These are phyloP conservation scores for Fragum sueziense DNA, from an alignment of 2,888 invertebrate genomes.

Conservation along the genomic window DNA sequence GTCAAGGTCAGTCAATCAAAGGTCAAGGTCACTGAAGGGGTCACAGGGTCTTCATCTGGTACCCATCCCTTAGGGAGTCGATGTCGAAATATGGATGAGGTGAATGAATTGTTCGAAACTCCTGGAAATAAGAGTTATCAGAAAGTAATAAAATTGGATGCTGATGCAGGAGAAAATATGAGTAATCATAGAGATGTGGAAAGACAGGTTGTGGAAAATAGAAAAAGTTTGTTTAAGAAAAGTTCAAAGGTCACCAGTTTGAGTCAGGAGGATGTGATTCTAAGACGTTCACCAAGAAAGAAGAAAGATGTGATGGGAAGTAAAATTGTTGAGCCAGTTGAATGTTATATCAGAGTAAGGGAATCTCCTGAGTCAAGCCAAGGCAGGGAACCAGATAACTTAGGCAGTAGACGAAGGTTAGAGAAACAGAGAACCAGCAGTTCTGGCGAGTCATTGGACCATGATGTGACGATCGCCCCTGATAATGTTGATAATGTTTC, in stretches of 20 bases:
- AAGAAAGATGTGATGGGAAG: not conserved
- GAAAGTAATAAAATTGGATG: not conserved
- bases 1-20: too few relatives aligned
- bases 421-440: not conserved
- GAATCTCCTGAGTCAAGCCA: not conserved
- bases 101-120: constrained; percentile 46
- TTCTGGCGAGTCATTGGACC: constrained; percentile 7
- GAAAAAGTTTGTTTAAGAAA: constrained; percentile 26
- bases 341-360: too few relatives aligned
- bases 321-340: not conserved
- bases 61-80: constrained; percentile 6
- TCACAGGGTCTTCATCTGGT: not conserved
- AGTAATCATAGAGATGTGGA: too few relatives aligned
- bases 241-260: not conserved
- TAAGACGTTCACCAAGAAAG: constrained; percentile 56
- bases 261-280: constrained; percentile 2
- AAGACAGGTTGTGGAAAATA: not conserved
- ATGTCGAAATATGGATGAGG: constrained; percentile 24
- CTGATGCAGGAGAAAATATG: not conserved
- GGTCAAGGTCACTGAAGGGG: too few relatives aligned
- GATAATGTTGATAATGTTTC: not conserved
- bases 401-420: too few relatives aligned
- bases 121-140: constrained; percentile 15
- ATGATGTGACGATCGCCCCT: constrained; percentile 38
- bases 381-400: not conserved